Evolutionary conservation across 2,797 vertebrate genomes (phyloP).

Genomic region (Pachyuromys duprasi): DNA sequence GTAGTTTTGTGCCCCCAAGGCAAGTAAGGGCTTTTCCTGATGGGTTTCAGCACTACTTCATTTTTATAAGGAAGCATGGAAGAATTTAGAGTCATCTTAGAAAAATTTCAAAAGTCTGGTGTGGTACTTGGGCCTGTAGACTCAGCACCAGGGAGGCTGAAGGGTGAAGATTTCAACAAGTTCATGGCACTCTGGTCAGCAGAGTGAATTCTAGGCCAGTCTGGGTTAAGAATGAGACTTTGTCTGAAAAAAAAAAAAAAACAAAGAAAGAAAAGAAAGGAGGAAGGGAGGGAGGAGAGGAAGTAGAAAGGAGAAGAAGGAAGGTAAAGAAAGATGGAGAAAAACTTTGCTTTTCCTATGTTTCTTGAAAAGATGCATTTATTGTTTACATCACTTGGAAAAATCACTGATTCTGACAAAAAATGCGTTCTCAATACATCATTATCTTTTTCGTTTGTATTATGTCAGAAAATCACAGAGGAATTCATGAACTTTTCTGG

Average conservation of each 20-base stretch:
- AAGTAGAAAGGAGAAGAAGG: rapidly evolving
- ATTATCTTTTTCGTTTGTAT: background rate
- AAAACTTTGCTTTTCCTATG: background rate
- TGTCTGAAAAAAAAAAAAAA: background rate
- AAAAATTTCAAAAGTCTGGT: background rate
- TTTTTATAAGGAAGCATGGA: constrained; percentile 57
- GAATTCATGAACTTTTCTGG: background rate
- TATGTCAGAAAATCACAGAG: background rate
- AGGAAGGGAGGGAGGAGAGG: too few relatives aligned
- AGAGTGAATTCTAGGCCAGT: background rate
- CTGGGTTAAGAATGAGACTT: background rate
- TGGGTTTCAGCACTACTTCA: background rate
- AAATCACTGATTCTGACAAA: background rate
- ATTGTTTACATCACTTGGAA: background rate
- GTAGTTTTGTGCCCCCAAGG: background rate
- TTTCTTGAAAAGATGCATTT: background rate
- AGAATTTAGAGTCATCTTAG: background rate
- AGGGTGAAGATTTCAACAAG: background rate
- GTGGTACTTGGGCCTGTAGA: background rate
- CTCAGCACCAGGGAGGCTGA: background rate
- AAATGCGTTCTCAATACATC: background rate
- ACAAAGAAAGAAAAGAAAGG: too few relatives aligned
- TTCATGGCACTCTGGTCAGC: too few relatives aligned
- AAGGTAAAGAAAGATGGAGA: too few relatives aligned
- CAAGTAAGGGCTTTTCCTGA: background rate